phyloP scores from a whole-genome alignment of 2,888 invertebrate species.

The Callyntrura sp. region DNA sequence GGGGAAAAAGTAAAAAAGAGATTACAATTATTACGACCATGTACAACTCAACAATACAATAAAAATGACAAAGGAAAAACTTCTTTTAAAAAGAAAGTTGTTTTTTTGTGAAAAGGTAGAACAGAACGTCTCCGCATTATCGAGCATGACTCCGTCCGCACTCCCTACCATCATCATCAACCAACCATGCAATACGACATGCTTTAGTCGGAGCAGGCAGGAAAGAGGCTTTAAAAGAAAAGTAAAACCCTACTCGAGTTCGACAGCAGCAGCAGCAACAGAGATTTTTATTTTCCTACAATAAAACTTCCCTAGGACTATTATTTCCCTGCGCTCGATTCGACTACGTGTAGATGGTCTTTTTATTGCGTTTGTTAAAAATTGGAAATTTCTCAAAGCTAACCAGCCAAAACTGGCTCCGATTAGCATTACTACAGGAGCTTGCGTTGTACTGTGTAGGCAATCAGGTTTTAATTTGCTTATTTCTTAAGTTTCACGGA shows the following conservation, averaged over 20 bases:
- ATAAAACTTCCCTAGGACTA: constrained; percentile 57
- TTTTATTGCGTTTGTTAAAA: constrained; percentile 44
- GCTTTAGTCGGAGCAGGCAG: constrained; percentile 6
- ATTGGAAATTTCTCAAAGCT: constrained; percentile 6
- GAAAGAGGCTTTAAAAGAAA: constrained; percentile 35
- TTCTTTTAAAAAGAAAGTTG: background rate
- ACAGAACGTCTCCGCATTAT: background rate
- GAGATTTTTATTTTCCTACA: constrained; percentile 61
- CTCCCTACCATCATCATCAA: too few species aligned
- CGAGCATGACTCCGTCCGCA: background rate
- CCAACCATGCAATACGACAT: too few species aligned
- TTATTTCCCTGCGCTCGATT: background rate
- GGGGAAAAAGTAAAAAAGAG: constrained; percentile 63
- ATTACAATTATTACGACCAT: background rate
- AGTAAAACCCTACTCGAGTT: too few species aligned
- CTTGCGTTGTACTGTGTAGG: too few species aligned
- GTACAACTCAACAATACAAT: background rate
- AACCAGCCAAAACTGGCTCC: too few species aligned
- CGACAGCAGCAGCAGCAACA: constrained; percentile 29
- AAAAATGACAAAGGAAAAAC: constrained; percentile 34
- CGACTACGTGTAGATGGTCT: background rate
- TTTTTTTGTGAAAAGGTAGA: background rate
- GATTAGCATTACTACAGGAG: too few species aligned
- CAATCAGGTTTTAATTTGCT: too few species aligned
- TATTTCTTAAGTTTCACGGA: background rate